These are phyloP conservation scores for Falcunculus frontatus DNA, from an alignment of 2,113 vertebrate species.

Conservation along the genomic window DNA sequence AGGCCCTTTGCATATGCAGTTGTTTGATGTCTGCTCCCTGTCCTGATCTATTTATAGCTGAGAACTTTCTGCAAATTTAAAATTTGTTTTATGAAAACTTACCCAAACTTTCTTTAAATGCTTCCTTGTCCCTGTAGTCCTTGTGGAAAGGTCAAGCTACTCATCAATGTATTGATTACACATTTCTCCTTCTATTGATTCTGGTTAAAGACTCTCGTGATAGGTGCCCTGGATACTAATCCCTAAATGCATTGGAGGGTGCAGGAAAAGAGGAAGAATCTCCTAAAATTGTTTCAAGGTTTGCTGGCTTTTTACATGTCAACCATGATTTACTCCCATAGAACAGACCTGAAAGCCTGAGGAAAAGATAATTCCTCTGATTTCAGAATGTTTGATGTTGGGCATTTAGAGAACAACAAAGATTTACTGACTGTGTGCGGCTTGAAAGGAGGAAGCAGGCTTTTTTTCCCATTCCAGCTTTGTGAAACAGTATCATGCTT, in stretches of 20 bases:
- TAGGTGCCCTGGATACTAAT: constrained; percentile 37
- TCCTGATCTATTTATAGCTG: neutral
- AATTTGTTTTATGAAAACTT: neutral
- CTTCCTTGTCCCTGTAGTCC: neutral
- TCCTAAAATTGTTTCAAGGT: neutral
- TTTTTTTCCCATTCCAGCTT: neutral
- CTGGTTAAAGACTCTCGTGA: constrained; percentile 25
- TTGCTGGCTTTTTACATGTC: neutral
- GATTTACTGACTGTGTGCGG: neutral
- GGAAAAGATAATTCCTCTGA: constrained; percentile 9
- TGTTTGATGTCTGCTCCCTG: constrained; percentile 11
- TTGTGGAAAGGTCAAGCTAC: constrained; percentile 28
- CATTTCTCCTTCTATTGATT: constrained; percentile 47
- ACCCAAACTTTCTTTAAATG: neutral
- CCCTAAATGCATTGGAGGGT: neutral
- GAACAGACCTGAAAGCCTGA: neutral
- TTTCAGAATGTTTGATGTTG: neutral
- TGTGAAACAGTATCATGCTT: neutral
- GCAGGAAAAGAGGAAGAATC: neutral
- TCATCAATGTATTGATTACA: constrained; percentile 31
- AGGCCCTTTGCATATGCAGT: neutral
- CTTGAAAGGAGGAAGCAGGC: neutral
- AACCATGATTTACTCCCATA: neutral
- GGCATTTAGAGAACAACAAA: constrained; percentile 32
- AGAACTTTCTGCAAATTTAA: constrained; percentile 15